A percentile compares a stretch with the other conserved stretches of the same genome.
Evolutionary conservation across 64 coral and sea anemone species (phyloP).

Genomic region (Actinia tenebrosa): DNA sequence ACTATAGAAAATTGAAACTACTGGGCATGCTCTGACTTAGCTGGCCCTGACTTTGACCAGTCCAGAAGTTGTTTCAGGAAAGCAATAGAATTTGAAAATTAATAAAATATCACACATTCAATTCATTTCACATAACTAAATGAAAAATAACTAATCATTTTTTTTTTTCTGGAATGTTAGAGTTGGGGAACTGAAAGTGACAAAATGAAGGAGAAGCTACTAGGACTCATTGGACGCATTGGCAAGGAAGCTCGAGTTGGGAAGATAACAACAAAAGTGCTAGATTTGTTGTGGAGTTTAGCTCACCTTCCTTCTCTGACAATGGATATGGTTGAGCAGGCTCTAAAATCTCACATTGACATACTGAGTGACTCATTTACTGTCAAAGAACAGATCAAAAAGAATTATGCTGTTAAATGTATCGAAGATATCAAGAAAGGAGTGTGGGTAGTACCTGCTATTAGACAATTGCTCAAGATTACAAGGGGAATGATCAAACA

Average conservation of each 20-base stretch:
- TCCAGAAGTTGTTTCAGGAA: too few relatives aligned
- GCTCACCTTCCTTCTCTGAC: constrained; percentile 80
- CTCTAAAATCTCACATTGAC: constrained; percentile 85
- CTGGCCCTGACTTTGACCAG: too few relatives aligned
- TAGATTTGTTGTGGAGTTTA: constrained; percentile 85
- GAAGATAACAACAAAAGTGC: constrained; percentile 91
- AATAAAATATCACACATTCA: too few relatives aligned
- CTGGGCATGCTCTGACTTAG: too few relatives aligned
- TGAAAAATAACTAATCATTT: too few relatives aligned
- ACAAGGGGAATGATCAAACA: constrained; percentile 85
- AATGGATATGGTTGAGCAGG: constrained; percentile 87
- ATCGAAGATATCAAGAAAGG: constrained; percentile 83
- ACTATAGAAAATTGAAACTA: too few relatives aligned
- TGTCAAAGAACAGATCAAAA: constrained; percentile 92
- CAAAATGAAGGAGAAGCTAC: constrained; percentile 90
- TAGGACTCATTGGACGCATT: constrained; percentile 82
- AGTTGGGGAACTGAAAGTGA: constrained; percentile 89
- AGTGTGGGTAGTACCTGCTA: constrained; percentile 86
- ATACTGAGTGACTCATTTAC: constrained; percentile 86
- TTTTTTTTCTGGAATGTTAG: not conserved
- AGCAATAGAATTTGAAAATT: too few relatives aligned
- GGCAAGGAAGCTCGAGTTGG: constrained; percentile 86
- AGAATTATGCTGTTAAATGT: constrained; percentile 87
- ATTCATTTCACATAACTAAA: too few relatives aligned
- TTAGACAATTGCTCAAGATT: constrained; percentile 80